Base-by-base conservation (phyloP, 2,113 vertebrate genomes). In the Coptodon rendalli region DNA sequence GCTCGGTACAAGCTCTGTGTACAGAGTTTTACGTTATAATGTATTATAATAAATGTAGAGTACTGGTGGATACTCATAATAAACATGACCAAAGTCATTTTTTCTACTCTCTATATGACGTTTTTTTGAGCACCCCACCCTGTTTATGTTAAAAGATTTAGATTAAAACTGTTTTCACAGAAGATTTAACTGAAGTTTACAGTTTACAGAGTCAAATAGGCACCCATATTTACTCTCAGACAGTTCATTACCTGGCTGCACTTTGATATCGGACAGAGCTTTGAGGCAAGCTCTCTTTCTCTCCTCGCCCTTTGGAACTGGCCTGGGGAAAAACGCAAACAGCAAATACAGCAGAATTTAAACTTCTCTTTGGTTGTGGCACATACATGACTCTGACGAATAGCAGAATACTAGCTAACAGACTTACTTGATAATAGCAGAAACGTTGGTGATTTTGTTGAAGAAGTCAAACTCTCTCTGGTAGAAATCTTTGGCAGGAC, bases 381-480 rank as follows among this genome's bases (percentile, higher is more conserved):
- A 59, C 6, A 59, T 17, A 6, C 9, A 29, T 31, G 9, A 40
- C 12, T 2, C 16, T 57, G 50, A 56, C 31, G n/a, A 9, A 54
- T 6, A 11, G 78, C 4, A 52, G 27, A 78, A 78, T 52, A 31
- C 43, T 52, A 50, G 45, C 73, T 50, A 76, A 52, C 10, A n/a
- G 27, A 78, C 27, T 78, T 96, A 99, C 98, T 99, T 99, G 95
- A 99, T 98, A 85, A 97, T 97, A 89, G 98, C 98, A 0, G 98
- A 99, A 59, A 99, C 98, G 0, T 99, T 99, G 91, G 97, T 99
- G 95, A 99, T 98, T 96, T 99, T 97, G 94, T 98, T 98, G 90
- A 99, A 99, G 95, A 99, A 99, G 92, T 99, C 98, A 88, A 99
- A 99, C 85, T 99, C 98, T 24, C 98, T 94, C 85, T 98, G 98